Evolutionary conservation across 2,113 vertebrate species (phyloP).

Genomic region (Chiloscyllium plagiosum): DNA sequence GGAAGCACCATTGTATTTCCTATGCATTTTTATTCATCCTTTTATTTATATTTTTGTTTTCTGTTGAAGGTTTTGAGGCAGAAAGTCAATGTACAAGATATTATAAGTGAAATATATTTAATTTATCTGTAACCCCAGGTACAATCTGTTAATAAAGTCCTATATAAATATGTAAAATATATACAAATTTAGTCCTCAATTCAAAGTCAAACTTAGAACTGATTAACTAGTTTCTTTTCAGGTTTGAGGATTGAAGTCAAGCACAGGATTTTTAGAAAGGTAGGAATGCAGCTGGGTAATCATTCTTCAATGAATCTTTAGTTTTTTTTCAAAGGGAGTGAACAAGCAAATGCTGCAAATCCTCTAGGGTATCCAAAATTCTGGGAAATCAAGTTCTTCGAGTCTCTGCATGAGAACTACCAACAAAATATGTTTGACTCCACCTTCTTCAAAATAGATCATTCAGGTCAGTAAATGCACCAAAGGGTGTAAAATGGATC

Average conservation of each 20-base stretch:
- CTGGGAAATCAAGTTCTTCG: neutral
- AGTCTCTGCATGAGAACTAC: neutral
- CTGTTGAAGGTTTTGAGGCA: conserved; percentile 56
- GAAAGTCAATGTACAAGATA: neutral
- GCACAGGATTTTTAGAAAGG: conserved; percentile 4
- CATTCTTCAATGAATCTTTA: neutral
- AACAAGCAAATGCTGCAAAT: conserved; percentile 8
- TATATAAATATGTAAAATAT: conserved; percentile 22
- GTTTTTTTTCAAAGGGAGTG: neutral
- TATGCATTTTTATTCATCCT: conserved; percentile 28
- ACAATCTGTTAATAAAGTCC: conserved; percentile 17
- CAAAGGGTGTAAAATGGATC: neutral
- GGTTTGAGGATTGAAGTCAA: conserved; percentile 6
- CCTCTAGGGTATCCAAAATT: neutral
- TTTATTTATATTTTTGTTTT: conserved; percentile 38
- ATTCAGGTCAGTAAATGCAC: neutral
- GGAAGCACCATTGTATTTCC: conserved; percentile 61
- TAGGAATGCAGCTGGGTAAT: neutral
- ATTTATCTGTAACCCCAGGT: neutral
- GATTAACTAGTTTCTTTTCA: conserved; percentile 28
- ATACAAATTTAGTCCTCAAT: neutral
- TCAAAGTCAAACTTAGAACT: neutral
- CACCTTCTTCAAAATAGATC: neutral
- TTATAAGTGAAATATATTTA: neutral
- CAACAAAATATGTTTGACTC: neutral